Base-by-base conservation (phyloP, 1,140 invertebrate species). In the Drosophila nebulosa region DNA sequence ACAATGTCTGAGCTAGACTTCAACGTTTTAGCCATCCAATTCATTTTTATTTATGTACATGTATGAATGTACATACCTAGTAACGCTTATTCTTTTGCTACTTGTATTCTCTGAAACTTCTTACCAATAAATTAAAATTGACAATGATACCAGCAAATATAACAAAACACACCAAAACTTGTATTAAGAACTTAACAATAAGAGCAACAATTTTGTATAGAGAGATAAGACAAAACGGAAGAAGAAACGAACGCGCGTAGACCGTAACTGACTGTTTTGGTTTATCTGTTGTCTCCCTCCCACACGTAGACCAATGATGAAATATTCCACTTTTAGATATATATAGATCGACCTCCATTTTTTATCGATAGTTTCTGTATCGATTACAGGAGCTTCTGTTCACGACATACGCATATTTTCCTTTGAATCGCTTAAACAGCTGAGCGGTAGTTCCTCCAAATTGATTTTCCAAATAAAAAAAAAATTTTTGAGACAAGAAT, bases 1-100 rank as follows among this genome's bases (percentile, higher is more conserved):
- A 32, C 53, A 12, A 21, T 12, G 3, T 32, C 53, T 56, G 53
- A 56, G 27, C 53, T 56, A 16, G 53, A 56, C 53, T 56, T 56
- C 16, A 21, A 18, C 18, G 14, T 7, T 46, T 3, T 21, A 21
- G 16, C 39, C 16, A 3, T 1, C 9, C 39, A 10, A 21, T 46
- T 46, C 2, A 1, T 42, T 36, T n/a, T 36, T n/a, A n/a, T n/a
- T 21, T 10, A 9, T 46, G 9, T 21, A 46, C 0, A 30, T 9
- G 9, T 42, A 42, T 42, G 14, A 6, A 21, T 32, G 30, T 32
- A 32, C 30, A 9, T 32, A 10, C 30, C 3, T 30, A 1, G n/a
- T n/a, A 24, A 4, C 4, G 24, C 24, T 3, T 24, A 12, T 32
- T 32, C 0, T 0, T 21, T 3, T 10, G 7, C 9, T 16, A 42